phyloP scores from a whole-genome alignment of 2,113 vertebrate genomes.

The Oreochromis tanganicae region DNA sequence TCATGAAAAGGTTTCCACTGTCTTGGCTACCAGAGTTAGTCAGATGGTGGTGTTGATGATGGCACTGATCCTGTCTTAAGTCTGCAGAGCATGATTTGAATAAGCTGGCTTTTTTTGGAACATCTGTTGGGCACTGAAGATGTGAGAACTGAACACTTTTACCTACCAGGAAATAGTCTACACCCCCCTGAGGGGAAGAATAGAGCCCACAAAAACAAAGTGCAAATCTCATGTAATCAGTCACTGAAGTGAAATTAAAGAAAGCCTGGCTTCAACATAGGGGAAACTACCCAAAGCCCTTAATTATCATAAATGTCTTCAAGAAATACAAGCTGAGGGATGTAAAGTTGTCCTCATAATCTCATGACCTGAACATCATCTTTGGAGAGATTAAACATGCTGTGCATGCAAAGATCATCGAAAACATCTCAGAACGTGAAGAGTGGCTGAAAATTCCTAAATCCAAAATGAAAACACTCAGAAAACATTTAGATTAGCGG shows the following conservation, averaged over 20 bases:
- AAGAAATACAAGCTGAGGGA: background rate
- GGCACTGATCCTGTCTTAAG: background rate
- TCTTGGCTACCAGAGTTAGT: background rate
- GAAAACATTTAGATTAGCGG: background rate
- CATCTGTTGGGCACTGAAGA: background rate
- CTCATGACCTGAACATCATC: background rate
- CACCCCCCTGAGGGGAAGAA: background rate
- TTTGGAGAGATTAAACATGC: background rate
- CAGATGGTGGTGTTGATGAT: background rate
- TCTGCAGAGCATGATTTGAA: background rate
- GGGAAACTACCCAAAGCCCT: background rate
- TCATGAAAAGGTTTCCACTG: background rate
- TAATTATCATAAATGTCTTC: background rate
- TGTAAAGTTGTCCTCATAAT: background rate
- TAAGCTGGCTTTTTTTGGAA: background rate
- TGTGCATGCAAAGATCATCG: fast-evolving
- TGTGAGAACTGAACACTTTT: background rate
- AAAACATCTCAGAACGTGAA: background rate
- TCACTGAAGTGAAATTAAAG: background rate
- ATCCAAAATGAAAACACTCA: background rate
- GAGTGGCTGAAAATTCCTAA: background rate
- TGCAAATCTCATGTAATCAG: background rate
- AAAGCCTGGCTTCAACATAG: background rate
- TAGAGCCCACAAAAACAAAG: background rate
- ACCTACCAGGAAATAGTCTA: background rate